phyloP scores from a whole-genome alignment of 2,113 vertebrate genomes.

The Takifugu bimaculatus region DNA sequence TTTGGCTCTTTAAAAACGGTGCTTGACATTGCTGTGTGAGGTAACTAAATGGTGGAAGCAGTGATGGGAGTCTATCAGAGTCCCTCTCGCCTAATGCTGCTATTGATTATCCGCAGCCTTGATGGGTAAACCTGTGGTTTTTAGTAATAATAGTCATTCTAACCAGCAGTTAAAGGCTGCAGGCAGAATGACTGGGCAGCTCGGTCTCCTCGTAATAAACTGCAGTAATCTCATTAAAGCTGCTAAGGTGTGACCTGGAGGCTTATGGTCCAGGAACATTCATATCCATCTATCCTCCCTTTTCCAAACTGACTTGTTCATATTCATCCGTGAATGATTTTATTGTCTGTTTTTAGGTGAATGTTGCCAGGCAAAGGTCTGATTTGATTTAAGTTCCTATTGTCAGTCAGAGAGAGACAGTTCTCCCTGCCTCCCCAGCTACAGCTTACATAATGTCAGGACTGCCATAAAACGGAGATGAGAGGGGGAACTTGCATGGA shows the following conservation, averaged over 20 bases:
- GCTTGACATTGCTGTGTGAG: too few relatives aligned
- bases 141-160: background rate
- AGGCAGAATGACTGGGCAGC: slow-evolving; percentile 14
- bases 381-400: slow-evolving; percentile 49
- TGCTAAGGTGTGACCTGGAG: slow-evolving; percentile 18
- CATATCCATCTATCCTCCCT: too few relatives aligned
- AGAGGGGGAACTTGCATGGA: slow-evolving; percentile 24
- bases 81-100: slow-evolving; percentile 17
- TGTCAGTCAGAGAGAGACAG: slow-evolving; percentile 46
- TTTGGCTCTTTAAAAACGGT: too few relatives aligned
- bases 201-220: slow-evolving; percentile 7
- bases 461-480: slow-evolving; percentile 48
- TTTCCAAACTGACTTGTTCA: too few relatives aligned
- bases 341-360: too few relatives aligned
- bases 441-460: slow-evolving; percentile 56
- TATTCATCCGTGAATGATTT: too few relatives aligned
- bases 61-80: background rate
- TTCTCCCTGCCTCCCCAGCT: slow-evolving; percentile 33
- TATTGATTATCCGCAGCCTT: slow-evolving; percentile 19
- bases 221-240: slow-evolving; percentile 19
- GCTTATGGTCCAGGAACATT: background rate
- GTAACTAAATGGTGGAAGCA: slow-evolving; percentile 27
- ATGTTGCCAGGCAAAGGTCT: background rate
- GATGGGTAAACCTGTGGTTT: slow-evolving; percentile 34
- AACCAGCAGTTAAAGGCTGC: slow-evolving; percentile 15